These are phyloP conservation scores for Pogoniulus pusillus DNA, from an alignment of 2,797 vertebrate genomes.

Conservation along the genomic window DNA sequence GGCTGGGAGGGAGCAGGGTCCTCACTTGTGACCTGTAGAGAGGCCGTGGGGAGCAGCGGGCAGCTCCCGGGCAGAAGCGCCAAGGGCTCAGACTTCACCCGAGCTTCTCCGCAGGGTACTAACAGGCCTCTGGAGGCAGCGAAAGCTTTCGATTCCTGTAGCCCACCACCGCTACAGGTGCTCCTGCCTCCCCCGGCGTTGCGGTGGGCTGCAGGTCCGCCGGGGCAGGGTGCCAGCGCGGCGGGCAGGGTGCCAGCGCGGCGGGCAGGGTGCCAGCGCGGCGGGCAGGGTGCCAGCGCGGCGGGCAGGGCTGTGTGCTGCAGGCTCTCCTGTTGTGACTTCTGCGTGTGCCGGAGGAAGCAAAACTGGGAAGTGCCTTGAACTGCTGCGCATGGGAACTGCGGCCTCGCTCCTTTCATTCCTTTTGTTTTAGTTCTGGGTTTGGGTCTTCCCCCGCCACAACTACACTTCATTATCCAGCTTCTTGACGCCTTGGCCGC, in stretches of 20 bases:
- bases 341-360: constrained; percentile 50
- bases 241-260: too few relatives aligned
- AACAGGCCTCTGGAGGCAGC: neutral
- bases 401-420: neutral
- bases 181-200: too few relatives aligned
- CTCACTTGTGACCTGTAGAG: neutral
- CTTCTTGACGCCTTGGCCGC: neutral
- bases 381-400: constrained; percentile 29
- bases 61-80: neutral
- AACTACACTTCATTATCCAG: constrained; percentile 54
- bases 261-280: too few relatives aligned
- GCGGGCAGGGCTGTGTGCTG: neutral
- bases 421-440: too few relatives aligned
- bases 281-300: accelerated
- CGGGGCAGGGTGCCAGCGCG: too few relatives aligned
- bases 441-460: neutral
- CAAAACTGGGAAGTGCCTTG: constrained; percentile 24
- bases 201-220: too few relatives aligned
- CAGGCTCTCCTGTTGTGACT: constrained; percentile 24
- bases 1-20: neutral
- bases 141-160: neutral
- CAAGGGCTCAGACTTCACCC: neutral
- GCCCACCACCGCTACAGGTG: too few relatives aligned
- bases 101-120: neutral
- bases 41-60: neutral